A percentile compares a stretch with the other conserved stretches of the same genome.
Conservation (phyloP, 2,888 invertebrate genomes). For the Agrenia bidenticulata region DNA sequence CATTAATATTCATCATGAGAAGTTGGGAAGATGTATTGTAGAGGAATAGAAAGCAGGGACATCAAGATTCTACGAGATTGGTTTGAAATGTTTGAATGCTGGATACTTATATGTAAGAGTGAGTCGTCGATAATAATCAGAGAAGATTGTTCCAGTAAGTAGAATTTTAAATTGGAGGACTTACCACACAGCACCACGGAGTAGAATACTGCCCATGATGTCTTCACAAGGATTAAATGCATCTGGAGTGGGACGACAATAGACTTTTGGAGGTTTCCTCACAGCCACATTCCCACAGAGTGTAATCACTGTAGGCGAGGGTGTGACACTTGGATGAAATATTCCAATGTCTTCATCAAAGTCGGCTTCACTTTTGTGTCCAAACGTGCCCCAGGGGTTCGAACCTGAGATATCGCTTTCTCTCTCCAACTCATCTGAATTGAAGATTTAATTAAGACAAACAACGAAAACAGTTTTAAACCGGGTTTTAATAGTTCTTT, state of each 20-base stretch:
- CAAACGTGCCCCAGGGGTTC: slow-evolving; percentile 25
- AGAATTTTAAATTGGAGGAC: too few species aligned
- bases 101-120: too few species aligned
- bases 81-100: too few species aligned
- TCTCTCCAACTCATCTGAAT: slow-evolving; percentile 25
- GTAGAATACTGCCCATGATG: slow-evolving; percentile 79
- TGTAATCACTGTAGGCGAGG: slow-evolving; percentile 34
- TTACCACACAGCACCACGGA: slow-evolving; percentile 78
- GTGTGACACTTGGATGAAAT: slow-evolving; percentile 39
- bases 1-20: too few species aligned
- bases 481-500: too few species aligned
- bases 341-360: slow-evolving; percentile 26
- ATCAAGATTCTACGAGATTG: too few species aligned
- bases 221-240: slow-evolving; percentile 86
- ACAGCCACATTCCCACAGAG: slow-evolving; percentile 42
- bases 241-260: slow-evolving; percentile 73
- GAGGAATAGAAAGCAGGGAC: too few species aligned
- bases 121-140: too few species aligned
- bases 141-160: too few species aligned
- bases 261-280: slow-evolving; percentile 55
- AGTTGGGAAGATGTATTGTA: too few species aligned
- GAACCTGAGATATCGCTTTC: slow-evolving; percentile 29
- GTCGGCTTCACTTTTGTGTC: slow-evolving; percentile 12
- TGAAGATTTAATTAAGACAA: too few species aligned
- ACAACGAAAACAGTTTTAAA: too few species aligned